phyloP scores from a whole-genome alignment of 2,888 invertebrate species.

The Tuberolachnus salignus region DNA sequence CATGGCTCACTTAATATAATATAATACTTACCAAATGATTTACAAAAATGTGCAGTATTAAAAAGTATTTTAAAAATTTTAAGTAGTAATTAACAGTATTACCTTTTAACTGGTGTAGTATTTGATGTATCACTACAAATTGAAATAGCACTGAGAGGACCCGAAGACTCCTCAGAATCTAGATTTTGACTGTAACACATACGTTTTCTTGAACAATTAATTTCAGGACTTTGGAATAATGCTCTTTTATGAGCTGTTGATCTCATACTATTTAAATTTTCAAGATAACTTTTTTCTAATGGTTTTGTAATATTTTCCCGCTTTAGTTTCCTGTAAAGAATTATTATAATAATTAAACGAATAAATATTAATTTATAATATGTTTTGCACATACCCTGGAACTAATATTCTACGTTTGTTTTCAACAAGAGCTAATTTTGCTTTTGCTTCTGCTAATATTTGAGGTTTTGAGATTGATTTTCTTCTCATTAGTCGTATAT shows the following conservation, averaged over 20 bases:
- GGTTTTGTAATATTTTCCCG: conserved; percentile 43
- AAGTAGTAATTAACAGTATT: not conserved
- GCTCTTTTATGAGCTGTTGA: conserved; percentile 47
- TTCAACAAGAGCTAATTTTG: conserved; percentile 53
- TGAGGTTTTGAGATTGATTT: conserved; percentile 48
- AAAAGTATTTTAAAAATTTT: not conserved
- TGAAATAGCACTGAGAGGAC: conserved; percentile 35
- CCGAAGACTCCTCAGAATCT: conserved; percentile 16
- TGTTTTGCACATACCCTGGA: conserved; percentile 33
- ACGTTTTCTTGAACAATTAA: conserved; percentile 40
- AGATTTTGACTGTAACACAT: conserved; percentile 43
- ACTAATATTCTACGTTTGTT: conserved; percentile 52
- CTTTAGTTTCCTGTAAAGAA: conserved; percentile 47
- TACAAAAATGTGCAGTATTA: too few relatives aligned
- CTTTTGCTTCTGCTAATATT: conserved; percentile 52
- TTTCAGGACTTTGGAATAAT: conserved; percentile 50
- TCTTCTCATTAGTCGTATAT: conserved; percentile 31
- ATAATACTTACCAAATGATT: too few relatives aligned
- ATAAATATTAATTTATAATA: not conserved
- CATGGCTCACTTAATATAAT: too few relatives aligned
- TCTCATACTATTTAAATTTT: conserved; percentile 31
- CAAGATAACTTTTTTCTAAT: conserved; percentile 51
- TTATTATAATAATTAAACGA: not conserved
- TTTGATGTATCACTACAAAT: conserved; percentile 52
- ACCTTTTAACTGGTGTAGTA: conserved; percentile 52